Percentiles rank a stretch among this genome's conserved stretches.
These are phyloP conservation scores for Conomelus anceps DNA, from an alignment of 2,888 invertebrate genomes.

Conservation along the genomic window DNA sequence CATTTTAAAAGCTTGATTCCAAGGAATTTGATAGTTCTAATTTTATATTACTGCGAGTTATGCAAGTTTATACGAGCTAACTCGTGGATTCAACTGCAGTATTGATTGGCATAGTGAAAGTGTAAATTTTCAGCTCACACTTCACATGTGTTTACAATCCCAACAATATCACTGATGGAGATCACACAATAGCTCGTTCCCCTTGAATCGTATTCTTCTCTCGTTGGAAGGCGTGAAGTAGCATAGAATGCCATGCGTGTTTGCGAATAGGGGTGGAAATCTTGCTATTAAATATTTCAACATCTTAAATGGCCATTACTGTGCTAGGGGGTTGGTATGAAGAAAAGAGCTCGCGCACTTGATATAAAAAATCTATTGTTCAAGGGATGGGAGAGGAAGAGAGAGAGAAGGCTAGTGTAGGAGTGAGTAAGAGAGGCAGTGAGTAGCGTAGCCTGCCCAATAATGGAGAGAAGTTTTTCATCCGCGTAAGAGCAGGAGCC, in stretches of 20 bases:
- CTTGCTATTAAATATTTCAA: background rate
- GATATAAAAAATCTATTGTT: background rate
- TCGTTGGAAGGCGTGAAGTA: background rate
- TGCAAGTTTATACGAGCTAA: too few relatives aligned
- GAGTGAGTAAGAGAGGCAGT: background rate
- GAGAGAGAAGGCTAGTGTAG: too few relatives aligned
- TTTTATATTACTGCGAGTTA: too few relatives aligned
- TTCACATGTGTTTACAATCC: background rate
- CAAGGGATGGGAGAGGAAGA: background rate
- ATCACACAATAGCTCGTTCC: background rate
- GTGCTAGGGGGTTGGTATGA: background rate
- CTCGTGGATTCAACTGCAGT: too few relatives aligned
- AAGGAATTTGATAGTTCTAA: too few relatives aligned
- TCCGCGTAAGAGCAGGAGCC: background rate
- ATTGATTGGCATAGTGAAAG: background rate
- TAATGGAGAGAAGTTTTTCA: background rate
- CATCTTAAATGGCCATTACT: background rate
- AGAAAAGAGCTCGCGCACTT: background rate
- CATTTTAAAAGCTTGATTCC: too few relatives aligned
- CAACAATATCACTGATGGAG: background rate
- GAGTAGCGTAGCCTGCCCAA: background rate
- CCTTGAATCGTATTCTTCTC: background rate
- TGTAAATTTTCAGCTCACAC: background rate
- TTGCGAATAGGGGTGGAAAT: background rate
- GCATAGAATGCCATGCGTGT: background rate